Evolutionary conservation across 2,888 invertebrate species (phyloP).

Genomic region (Dorcus parallelipipedus): DNA sequence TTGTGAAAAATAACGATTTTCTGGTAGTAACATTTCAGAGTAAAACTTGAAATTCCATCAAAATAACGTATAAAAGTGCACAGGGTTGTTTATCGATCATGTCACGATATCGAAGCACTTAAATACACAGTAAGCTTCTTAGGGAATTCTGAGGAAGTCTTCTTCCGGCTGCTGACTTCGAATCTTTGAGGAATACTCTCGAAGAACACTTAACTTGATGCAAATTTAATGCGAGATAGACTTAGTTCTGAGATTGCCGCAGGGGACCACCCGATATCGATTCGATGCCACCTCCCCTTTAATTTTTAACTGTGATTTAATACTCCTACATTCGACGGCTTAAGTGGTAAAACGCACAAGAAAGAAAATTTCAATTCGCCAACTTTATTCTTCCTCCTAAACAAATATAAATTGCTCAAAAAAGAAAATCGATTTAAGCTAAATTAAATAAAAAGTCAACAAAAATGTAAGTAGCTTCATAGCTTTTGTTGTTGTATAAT

Average conservation of each 20-base stretch:
- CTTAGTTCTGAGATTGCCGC: conserved; percentile 31
- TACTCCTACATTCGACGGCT: conserved; percentile 12
- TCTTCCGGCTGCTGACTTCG: conserved; percentile 36
- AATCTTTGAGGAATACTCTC: conserved; percentile 38
- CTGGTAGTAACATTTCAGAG: too few relatives aligned
- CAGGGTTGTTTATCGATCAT: conserved; percentile 44
- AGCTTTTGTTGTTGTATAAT: too few relatives aligned
- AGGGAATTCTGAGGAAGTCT: conserved; percentile 45
- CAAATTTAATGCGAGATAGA: conserved; percentile 51
- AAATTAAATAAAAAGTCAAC: too few relatives aligned
- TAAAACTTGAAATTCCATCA: background rate
- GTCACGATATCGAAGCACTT: conserved; percentile 48
- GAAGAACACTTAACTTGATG: conserved; percentile 50
- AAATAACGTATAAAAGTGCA: background rate
- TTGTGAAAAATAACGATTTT: too few relatives aligned
- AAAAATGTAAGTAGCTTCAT: too few relatives aligned
- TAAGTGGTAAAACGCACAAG: too few relatives aligned
- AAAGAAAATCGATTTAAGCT: too few relatives aligned
- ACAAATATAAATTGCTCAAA: too few relatives aligned
- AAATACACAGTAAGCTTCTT: conserved; percentile 48
- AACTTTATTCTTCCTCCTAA: too few relatives aligned
- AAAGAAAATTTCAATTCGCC: too few relatives aligned
- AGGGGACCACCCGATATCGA: conserved; percentile 28
- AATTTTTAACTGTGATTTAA: conserved; percentile 29
- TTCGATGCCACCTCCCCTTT: conserved; percentile 20